Evolutionary conservation across 2,113 vertebrate genomes (phyloP), one percentile per base, ranked within the genome.

Genomic region (Limnothrissa miodon): DNA sequence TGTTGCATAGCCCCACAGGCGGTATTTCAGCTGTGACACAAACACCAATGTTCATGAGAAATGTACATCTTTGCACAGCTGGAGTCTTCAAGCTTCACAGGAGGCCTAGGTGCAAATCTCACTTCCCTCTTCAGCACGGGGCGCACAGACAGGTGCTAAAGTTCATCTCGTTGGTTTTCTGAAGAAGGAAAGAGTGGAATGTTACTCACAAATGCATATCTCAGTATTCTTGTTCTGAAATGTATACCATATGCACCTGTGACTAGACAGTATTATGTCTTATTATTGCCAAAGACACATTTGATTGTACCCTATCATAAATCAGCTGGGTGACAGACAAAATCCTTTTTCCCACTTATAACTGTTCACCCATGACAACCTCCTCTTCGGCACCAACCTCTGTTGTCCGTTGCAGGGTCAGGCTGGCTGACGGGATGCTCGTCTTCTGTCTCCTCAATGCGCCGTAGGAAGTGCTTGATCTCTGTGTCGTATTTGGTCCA

Each of bases 401-500:
- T 87, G 79, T 87, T 78, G 1, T 83, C 56, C 80, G 81, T 79
- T 9, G 90, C 85, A 6, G 88, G 1, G 21, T 85, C 21, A 6
- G 85, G 17, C 39, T 62, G 83, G 70, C 42, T 70, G 33, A 59
- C 23, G 0, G 17, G 66, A 15, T 10, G 81, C 23, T 46, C 17
- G 9, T 89, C 91, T 82, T 93, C 94, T 86, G 91, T 87, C 19
- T 89, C 90, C 83, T 94, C 92, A 23, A 95, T 86, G 2, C 62
- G 88, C 39, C 93, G 89, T 85, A 99, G 92, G 11, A 98, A 86
- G 51, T 87, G 89, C 5, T 95, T 95, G 87, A 99, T 96, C 90
- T 99, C 96, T 0, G 88, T 88, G 87, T 99, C 98, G 53, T 99
- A 99, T 11, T 94, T 91, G 1, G 91, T 90, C 98, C 98, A 99